Base-by-base conservation (phyloP, 2,113 vertebrate genomes). In the Daphoenositta chrysoptera region DNA sequence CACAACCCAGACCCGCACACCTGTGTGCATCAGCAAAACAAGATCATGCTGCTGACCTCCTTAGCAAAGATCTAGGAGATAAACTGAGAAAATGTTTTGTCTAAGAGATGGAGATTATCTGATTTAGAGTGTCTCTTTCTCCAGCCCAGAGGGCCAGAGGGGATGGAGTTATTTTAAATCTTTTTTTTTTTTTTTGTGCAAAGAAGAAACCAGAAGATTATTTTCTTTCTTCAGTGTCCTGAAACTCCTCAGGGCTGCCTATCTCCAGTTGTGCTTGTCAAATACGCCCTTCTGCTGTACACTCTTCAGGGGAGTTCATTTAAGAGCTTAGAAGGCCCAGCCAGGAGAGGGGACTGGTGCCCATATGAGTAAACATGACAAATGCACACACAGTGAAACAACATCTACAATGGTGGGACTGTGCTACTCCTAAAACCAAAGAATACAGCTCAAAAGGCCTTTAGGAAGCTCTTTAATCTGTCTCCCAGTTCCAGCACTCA, bases 211-310 rank as follows among this genome's bases (percentile, higher is more conserved):
- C 80, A 90, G 87, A 94, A 96, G 96, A 96, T 95, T 95, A 96
- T 93, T 93, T 95, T 89, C 85, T 94, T 96, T 94, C 93, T 96
- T 95, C 81, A 23, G 4, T 94, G 92, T 92, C 94, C 96, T 95
- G 83, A 94, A 96, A 95, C 81, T 96, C 94, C 93, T 95, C 83
- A 54, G 92, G 94, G 86, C 93, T 96, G 92, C 92, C 94, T 97
- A 96, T 90, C 96, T 96, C 94, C 94, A 93, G 86, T 93, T 96
- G 96, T 94, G 88, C 88, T 95, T 95, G 93, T 96, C 94, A 96
- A 97, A 94, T 93, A 86, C 11, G 0, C 94, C 90, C 88, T 95
- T 97, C 92, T 93, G 90, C 88, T 90, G 30, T 75, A 83, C 48
- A 45, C n/a, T 94, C 88, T 79, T 95, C 69, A 54, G 93, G 92